These are phyloP conservation scores for Monarcha castaneiventris DNA, from an alignment of 2,113 vertebrate species.

Conservation along the genomic window DNA sequence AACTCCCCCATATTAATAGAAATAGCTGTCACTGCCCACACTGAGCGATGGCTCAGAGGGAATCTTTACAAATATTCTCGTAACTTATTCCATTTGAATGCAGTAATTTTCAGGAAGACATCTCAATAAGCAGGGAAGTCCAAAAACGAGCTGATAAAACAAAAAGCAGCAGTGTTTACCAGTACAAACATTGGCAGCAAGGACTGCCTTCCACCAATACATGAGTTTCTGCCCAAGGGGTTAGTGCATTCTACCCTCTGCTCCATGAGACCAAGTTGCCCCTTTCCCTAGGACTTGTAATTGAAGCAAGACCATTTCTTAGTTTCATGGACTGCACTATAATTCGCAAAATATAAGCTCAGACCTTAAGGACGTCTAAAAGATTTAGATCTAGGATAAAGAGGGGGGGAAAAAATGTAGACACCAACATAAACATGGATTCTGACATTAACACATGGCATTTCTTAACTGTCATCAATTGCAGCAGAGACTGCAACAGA, in stretches of 20 bases:
- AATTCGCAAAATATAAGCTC: background rate
- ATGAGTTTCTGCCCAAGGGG: background rate
- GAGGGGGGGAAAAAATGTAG: background rate
- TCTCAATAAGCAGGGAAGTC: background rate
- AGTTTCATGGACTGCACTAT: background rate
- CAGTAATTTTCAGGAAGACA: slow-evolving; percentile 11
- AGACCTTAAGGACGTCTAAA: background rate
- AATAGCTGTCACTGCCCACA: slow-evolving; percentile 1
- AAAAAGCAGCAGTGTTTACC: background rate
- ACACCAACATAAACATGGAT: background rate
- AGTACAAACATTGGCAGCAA: background rate
- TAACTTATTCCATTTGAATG: background rate
- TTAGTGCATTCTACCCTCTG: background rate
- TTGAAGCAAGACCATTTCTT: background rate
- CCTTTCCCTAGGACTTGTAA: background rate
- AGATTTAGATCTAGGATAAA: background rate
- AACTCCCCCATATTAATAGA: slow-evolving; percentile 58
- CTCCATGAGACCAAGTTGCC: background rate
- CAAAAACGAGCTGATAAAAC: background rate
- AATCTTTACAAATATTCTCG: slow-evolving; percentile 32
- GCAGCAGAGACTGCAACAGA: background rate
- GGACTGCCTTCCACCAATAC: background rate
- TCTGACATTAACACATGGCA: background rate
- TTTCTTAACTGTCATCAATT: background rate
- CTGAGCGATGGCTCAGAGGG: background rate